Base-by-base conservation (phyloP, 2,888 invertebrate genomes). In the Pseudolycoriella hygida region DNA sequence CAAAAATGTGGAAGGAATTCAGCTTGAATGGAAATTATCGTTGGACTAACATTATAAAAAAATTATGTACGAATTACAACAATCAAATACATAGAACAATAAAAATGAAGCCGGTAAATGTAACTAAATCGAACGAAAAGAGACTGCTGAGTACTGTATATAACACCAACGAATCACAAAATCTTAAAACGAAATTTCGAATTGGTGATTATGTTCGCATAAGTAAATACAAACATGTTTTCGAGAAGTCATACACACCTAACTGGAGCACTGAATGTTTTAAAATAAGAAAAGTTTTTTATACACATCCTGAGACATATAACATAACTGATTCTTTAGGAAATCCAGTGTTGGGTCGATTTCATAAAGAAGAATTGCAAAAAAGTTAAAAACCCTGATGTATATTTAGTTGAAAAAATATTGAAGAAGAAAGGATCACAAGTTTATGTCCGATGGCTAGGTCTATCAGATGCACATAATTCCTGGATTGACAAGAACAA, bases 181-280 rank as follows among this genome's bases (percentile, higher is more conserved):
- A 25, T 25, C n/a, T n/a, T n/a, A n/a, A n/a, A n/a, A 46, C 30
- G 5, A 55, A 52, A 47, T 54, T 50, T 50, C 50, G 47, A 39
- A 20, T 52, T 38, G 53, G 53, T 25, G 54, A 54, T 45, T 44
- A 39, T 32, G 56, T 56, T 12, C 48, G 56, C 17, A 51, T 54
- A 37, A 55, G 54, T 32, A 54, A 49, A 50, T 51, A 47, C 42
- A 52, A 53, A 48, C 43, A 48, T 34, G 30, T 44, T 3, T 56
- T 57, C 48, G 49, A 48, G 8, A 55, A 56, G 45, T 55, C 55
- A 2, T 58, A 54, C 49, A 56, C 55, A 34, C 54, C 56, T 1
- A 54, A 55, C 46, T 58, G 57, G 56, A 53, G 55, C n/a, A 53
- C 53, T 11, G 57, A 58, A 51, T 49, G 57, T 41, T 57, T 58